Evolutionary conservation across 2,888 invertebrate species (phyloP).

Genomic region (Cerastoderma edule): DNA sequence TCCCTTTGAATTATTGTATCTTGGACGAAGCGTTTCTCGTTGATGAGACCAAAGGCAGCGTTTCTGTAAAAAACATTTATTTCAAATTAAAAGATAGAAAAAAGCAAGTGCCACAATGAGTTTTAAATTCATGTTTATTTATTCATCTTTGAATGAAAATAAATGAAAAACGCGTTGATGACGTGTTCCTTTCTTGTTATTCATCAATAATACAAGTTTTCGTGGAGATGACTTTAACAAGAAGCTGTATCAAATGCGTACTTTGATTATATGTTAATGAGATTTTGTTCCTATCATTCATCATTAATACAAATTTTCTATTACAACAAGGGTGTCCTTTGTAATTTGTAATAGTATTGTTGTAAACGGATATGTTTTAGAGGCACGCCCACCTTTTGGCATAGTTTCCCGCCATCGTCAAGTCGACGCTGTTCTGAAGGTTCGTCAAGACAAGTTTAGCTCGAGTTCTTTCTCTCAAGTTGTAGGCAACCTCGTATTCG

Average conservation of each 20-base stretch:
- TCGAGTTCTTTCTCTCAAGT: not conserved
- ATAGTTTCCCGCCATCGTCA: constrained; percentile 20
- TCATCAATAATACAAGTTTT: too few relatives aligned
- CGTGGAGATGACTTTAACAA: too few relatives aligned
- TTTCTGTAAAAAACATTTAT: not conserved
- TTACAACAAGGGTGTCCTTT: too few relatives aligned
- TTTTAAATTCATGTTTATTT: not conserved
- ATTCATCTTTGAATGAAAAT: not conserved
- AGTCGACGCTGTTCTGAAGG: constrained; percentile 12
- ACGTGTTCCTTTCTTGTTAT: not conserved
- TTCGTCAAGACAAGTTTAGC: not conserved
- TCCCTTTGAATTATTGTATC: constrained; percentile 5
- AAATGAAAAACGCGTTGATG: not conserved
- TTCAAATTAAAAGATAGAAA: not conserved
- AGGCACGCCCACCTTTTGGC: constrained; percentile 1
- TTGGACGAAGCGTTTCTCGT: not conserved
- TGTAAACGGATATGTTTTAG: too few relatives aligned
- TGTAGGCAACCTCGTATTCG: not conserved
- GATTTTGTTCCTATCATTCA: not conserved
- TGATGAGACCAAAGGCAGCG: not conserved
- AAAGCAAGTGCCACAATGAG: not conserved
- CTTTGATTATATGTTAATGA: not conserved
- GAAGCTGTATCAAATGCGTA: not conserved
- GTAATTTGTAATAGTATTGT: not conserved
- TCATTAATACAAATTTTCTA: not conserved